These are phyloP conservation scores for Micronycteris hirsuta DNA, from an alignment of 2,113 vertebrate genomes.

Conservation along the genomic window DNA sequence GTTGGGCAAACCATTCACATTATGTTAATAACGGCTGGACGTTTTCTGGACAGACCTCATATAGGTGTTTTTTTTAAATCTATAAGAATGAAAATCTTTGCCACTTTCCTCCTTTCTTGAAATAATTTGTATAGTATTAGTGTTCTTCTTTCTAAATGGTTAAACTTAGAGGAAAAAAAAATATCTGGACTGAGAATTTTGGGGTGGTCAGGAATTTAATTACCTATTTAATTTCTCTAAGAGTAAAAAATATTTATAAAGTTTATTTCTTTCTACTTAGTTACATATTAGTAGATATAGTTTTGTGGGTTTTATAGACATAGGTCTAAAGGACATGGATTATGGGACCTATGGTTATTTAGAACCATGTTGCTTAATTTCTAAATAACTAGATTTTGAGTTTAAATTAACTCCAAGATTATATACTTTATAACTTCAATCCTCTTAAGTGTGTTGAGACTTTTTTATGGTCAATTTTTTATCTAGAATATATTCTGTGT, in stretches of 20 bases:
- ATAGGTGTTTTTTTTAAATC: neutral
- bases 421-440: neutral
- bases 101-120: neutral
- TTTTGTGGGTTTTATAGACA: neutral
- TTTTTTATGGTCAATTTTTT: neutral
- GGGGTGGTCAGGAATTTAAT: neutral
- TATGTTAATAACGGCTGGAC: too few species aligned
- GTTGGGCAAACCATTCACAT: too few species aligned
- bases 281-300: neutral
- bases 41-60: neutral
- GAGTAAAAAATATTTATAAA: neutral
- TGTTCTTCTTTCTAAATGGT: neutral
- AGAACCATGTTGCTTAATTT: constrained; percentile 12
- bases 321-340: neutral
- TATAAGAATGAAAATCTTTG: neutral
- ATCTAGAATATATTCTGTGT: neutral
- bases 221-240: neutral
- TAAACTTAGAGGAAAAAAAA: neutral
- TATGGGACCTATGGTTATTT: neutral
- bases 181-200: neutral
- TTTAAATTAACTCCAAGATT: neutral
- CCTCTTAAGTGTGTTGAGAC: neutral
- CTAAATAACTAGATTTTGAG: neutral
- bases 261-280: neutral
- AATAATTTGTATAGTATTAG: neutral